Base-by-base conservation (phyloP, 2,888 invertebrate genomes). In the Endotricha flammealis region DNA sequence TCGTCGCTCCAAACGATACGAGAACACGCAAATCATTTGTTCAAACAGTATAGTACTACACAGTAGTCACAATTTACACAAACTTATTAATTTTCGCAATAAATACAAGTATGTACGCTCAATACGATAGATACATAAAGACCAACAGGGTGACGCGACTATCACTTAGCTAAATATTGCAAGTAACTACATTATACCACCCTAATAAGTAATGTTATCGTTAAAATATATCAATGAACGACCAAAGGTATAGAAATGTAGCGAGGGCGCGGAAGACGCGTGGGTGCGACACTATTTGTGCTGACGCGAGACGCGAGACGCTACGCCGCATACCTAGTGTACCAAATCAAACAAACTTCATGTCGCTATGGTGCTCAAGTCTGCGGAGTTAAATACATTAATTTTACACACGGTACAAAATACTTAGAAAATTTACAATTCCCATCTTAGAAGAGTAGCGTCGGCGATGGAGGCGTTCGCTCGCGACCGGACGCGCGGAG, bases 361-460 rank as follows among this genome's bases (percentile, higher is more conserved):
- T 50, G 57, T 51, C 61, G 65, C 73, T 68, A 71, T 56, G 66
- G 68, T 67, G 74, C 66, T 61, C 47, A 51, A 58, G 51, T 55
- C 60, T 66, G 74, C 77, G 69, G 74, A 62, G 59, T 59, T 69
- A 64, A 74, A 73, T 76, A 74, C 76, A 68, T 73, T 67, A 60
- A 75, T 72, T 73, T 75, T 76, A 80, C 79, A 77, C 76, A 69
- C 72, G 71, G 82, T 83, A 85, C 72, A 83, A 85, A 85, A 85
- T 77, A 83, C 80, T 73, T 83, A 82, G 82, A 85, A 83, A 85
- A 85, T 82, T 75, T 82, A 85, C 83, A 83, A 73, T 79, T 68
- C 71, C 78, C 76, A 70, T 70, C 69, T 71, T 61, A 66, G 32
- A 57, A 65, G 67, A 69, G 66, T 62, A 63, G 68, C 64, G 60